These are phyloP conservation scores for Pyrocoelia pectoralis DNA, from an alignment of 2,888 invertebrate species.

Conservation along the genomic window DNA sequence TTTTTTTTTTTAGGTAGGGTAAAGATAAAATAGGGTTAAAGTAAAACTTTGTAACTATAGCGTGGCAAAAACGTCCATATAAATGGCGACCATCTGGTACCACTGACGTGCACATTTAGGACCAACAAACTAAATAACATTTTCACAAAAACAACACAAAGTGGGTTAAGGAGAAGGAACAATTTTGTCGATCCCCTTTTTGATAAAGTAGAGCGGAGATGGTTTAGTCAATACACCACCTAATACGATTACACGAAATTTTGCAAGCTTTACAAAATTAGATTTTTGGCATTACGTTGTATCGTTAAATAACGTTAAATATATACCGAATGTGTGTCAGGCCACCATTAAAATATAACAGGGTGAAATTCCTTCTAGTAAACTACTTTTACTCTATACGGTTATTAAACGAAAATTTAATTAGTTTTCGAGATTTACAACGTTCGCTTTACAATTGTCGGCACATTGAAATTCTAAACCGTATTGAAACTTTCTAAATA, in stretches of 20 bases:
- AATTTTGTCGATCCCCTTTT: too few species aligned
- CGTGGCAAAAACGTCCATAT: slow-evolving; percentile 33
- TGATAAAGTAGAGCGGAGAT: too few species aligned
- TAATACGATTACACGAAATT: too few species aligned
- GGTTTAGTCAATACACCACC: too few species aligned
- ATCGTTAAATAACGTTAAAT: too few species aligned
- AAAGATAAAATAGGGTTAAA: slow-evolving; percentile 23
- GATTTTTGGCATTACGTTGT: too few species aligned
- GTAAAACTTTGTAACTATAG: slow-evolving; percentile 26
- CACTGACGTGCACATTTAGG: slow-evolving; percentile 35
- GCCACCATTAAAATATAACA: too few species aligned
- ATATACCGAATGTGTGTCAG: too few species aligned
- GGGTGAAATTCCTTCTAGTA: not conserved
- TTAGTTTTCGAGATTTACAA: not conserved
- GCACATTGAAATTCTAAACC: not conserved
- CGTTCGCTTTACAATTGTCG: not conserved
- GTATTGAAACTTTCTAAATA: not conserved
- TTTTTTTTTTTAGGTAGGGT: slow-evolving; percentile 23
- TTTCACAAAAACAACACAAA: slow-evolving; percentile 32
- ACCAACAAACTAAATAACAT: slow-evolving; percentile 33
- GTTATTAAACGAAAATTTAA: not conserved
- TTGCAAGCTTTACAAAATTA: too few species aligned
- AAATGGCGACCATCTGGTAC: slow-evolving; percentile 35
- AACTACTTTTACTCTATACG: not conserved
- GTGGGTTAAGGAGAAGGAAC: too few species aligned